Evolutionary conservation across 30 jellyfish, hydroid and myxozoan species (phyloP), one percentile per base, ranked within the genome.

Genomic region (Hydractinia symbiolongicarpus): DNA sequence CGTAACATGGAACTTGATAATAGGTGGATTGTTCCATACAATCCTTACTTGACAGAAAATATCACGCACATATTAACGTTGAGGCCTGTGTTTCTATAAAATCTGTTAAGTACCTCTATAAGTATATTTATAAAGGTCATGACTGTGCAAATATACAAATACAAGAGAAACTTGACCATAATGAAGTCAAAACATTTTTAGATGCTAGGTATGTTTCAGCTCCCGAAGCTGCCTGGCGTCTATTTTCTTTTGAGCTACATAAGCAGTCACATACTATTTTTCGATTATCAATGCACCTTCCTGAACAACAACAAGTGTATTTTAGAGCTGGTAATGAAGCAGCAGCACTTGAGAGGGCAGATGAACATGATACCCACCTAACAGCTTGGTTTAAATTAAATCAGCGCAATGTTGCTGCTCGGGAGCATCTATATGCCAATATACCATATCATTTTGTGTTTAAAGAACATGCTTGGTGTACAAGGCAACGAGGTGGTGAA

Each of bases 11-110:
- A 77, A 21, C 77, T 88, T 21, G 71, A 88, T 83, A 85, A 73
- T 55, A 62, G 86, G 44, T 87, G 88, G 94, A 85, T 87, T 50
- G 88, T 84, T 6, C 96, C 96, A 20, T 62, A 88, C 82, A 84
- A 88, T 71, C 95, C 88, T 5, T 20, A 55, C 20, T 84, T 83
- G 8, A 69, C 78, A 10, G 50, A 60, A 64, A 84, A 61, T 84
- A 66, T 61, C 53, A 87, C 57, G 84, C 91, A 61, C 95, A 88
- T 77, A 88, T 88, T 11, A 83, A 88, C 71, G 86, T 83, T 67
- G 95, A 88, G 67, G 82, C 61, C 17, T 76, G 88, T 76, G 81
- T 87, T 13, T 13, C 87, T 15, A 72, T 83, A 71, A 67, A 68
- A 70, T 16, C 73, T 66, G 87, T 84, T 14, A 84, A 79, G 80